Percentiles rank a stretch among this genome's conserved stretches.
phyloP scores from a whole-genome alignment of 35 echinoderm and acorn worm genomes.

The Acanthaster planci region DNA sequence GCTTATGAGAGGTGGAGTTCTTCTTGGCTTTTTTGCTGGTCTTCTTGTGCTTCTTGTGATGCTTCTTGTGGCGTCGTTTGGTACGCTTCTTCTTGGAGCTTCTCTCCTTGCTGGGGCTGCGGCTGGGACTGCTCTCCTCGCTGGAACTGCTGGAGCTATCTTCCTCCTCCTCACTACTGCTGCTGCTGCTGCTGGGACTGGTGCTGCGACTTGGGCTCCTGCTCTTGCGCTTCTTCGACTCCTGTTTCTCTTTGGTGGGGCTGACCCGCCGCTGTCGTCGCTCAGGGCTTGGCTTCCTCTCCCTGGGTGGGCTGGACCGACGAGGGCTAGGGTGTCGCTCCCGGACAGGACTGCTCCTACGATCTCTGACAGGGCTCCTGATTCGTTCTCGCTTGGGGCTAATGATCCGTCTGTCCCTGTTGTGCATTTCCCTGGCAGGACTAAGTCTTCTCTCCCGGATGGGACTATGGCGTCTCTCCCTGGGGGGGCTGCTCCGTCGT shows the following conservation, averaged over 20 bases:
- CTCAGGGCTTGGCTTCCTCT: constrained; percentile 18
- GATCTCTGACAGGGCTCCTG: not conserved
- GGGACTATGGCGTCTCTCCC: constrained; percentile 3
- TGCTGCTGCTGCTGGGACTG: constrained; percentile 2
- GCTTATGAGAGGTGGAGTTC: constrained; percentile 53
- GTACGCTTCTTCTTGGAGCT: constrained; percentile 73
- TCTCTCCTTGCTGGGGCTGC: constrained; percentile 58
- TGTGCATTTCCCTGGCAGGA: not conserved
- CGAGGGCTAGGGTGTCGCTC: not conserved
- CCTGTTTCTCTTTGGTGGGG: constrained; percentile 40
- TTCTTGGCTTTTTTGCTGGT: constrained; percentile 58
- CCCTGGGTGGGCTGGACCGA: not conserved
- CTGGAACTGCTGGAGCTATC: constrained; percentile 60
- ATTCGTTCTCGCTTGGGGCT: too few species aligned
- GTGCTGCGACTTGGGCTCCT: constrained; percentile 24
- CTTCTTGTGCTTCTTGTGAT: constrained; percentile 72
- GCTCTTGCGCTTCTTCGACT: constrained; percentile 50
- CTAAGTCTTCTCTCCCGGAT: not conserved
- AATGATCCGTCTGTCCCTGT: not conserved
- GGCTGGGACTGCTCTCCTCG: constrained; percentile 39
- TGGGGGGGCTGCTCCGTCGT: not conserved
- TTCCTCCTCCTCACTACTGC: constrained; percentile 36
- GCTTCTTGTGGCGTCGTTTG: constrained; percentile 67
- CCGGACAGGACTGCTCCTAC: not conserved
- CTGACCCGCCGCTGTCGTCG: constrained; percentile 25